These are phyloP conservation scores for Rhinogobio ventralis DNA, from an alignment of 2,797 vertebrate species.

Conservation along the genomic window DNA sequence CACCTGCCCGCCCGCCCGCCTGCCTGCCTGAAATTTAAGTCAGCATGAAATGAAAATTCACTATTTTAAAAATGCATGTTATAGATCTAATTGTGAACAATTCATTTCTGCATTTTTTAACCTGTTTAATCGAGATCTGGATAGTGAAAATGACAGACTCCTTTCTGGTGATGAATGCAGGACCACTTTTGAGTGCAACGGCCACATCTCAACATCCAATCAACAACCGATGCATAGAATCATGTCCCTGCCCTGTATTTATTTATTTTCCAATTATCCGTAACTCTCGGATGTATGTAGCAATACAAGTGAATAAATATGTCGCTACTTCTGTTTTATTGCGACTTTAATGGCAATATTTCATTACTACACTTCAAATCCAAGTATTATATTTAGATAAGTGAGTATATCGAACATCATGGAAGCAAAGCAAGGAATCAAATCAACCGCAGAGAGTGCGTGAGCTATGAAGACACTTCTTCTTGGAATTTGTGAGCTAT, in stretches of 20 bases:
- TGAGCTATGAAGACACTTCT: constrained; percentile 2
- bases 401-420: neutral
- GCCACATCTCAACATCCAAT: neutral
- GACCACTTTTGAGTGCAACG: too few relatives aligned
- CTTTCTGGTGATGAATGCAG: too few relatives aligned
- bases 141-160: too few relatives aligned
- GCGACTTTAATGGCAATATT: neutral
- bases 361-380: neutral
- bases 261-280: neutral
- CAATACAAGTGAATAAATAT: neutral
- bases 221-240: neutral
- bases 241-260: too few relatives aligned
- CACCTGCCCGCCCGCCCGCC: too few relatives aligned
- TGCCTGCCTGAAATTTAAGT: too few relatives aligned
- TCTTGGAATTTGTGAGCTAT: neutral
- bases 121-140: too few relatives aligned
- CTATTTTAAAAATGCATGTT: too few relatives aligned
- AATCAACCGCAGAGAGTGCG: neutral
- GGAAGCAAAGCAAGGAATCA: neutral
- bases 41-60: too few relatives aligned
- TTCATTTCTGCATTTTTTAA: too few relatives aligned
- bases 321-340: neutral
- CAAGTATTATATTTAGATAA: neutral
- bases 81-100: too few relatives aligned
- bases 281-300: neutral